Base-by-base conservation (phyloP, 2,888 invertebrate genomes). In the Caenorhabditis doughertyi region DNA sequence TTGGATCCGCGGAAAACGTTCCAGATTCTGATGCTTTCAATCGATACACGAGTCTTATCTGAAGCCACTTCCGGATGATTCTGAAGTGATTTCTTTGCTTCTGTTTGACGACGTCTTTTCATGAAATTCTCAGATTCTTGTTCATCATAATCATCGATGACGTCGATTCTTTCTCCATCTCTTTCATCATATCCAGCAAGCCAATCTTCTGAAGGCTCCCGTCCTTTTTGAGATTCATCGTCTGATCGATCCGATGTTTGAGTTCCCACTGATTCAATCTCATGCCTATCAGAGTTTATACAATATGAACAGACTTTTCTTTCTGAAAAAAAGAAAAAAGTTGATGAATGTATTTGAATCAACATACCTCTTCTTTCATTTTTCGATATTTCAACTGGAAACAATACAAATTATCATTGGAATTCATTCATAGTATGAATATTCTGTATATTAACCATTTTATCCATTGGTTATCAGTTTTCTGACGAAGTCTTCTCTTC, bases 131-230 rank as follows among this genome's bases (percentile, higher is more conserved):
- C 77, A 42, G 68, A 68, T 4, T 18, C 42, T 9, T 18, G 18
- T 5, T 58, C 74, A 13, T 39, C 29, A 2, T 16, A 16, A n/a
- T 62, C 77, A 13, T 68, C 77, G 25, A 62, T 68, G 8, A 77
- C 21, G 13, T 60, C 68, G 9, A 62, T 62, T 13, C 16, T 51
- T n/a, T 68, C 68, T 1, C 58, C 76, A 11, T 76, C 68, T 23
- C 23, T 49, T 23, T 44, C 58, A n/a, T 77, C 77, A n/a, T 27
- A 51, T 8, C 68, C 68, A 1, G 58, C 7, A 8, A 77, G 25
- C 77, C 77, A 77, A 16, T 68, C 76, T 9, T 68, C 76, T 27
- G 76, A 58, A 16, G 13, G 27, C 23, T 60, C 18, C 32, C 60
- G 23, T 23, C 29, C 4, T 23, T 35, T 47, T 16, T 23, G 13